Base-by-base conservation (phyloP, 2,888 invertebrate species). In the Poecilus cupreus region DNA sequence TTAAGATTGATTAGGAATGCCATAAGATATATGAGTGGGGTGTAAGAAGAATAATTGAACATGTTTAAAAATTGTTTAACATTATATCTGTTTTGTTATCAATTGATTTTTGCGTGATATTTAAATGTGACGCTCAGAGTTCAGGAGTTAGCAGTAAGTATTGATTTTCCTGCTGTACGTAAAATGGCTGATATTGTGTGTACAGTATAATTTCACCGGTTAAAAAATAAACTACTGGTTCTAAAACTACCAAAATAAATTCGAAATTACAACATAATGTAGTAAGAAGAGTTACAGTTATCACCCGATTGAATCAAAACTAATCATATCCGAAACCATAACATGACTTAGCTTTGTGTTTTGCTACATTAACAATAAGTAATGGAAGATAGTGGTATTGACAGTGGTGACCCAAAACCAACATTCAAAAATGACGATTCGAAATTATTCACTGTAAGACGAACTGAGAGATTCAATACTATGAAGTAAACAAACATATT, bases 321-420 rank as follows among this genome's bases (percentile, higher is more conserved):
- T n/a, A 11, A 60, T 60, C 16, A 77, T 39, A 43, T 64, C n/a
- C 26, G 18, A 43, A 64, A 57, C 39, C 16, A 70, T 51, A 79
- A 43, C 64, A 70, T 79, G 79, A 78, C 70, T 79, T 51, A 51
- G 8, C 26, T 13, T n/a, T 51, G 75, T 57, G 32, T 76, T 57
- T 51, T 54, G 20, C 3, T 24, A 49, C 16, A 75, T 16, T 39
- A 79, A 68, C 26, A 70, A 81, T 82, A 80, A 82, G 81, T 82
- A 82, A 90, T 90, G 90, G 91, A 91, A 87, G 91, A 91, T 85
- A 91, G 91, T 87, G 91, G 91, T 20, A 91, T 91, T 83, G 90
- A 91, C 84, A 90, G 90, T 84, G 90, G 90, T 32, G 91, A 91
- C 86, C 90, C 86, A 85, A 90, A 88, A 84, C 87, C 83, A 81